Evolutionary conservation across 2,888 invertebrate genomes (phyloP).

Genomic region (Mythimna impura): DNA sequence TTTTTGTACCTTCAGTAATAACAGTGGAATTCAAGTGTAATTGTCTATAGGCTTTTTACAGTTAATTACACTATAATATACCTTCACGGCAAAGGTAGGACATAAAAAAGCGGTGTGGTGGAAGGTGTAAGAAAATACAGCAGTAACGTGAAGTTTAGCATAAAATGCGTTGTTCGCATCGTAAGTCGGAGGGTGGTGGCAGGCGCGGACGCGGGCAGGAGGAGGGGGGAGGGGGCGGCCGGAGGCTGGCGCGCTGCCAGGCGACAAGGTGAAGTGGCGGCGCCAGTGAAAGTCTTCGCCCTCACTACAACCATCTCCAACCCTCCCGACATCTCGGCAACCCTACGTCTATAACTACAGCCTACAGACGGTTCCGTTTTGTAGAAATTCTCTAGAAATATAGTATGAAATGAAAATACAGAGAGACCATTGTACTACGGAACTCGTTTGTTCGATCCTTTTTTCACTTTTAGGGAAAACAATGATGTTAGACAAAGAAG

Average conservation of each 20-base stretch:
- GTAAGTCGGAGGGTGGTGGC: constrained; percentile 51
- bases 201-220: constrained; percentile 29
- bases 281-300: constrained; percentile 86
- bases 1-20: constrained; percentile 17
- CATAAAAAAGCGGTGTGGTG: constrained; percentile 38
- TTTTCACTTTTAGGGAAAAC: no score
- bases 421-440: background rate
- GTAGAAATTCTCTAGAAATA: background rate
- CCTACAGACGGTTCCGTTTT: constrained; percentile 1
- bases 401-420: background rate
- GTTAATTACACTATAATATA: constrained; percentile 31
- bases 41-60: constrained; percentile 20
- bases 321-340: constrained; percentile 52
- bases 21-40: constrained; percentile 45
- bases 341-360: constrained; percentile 31
- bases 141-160: constrained; percentile 68
- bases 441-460: background rate
- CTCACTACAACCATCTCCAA: constrained; percentile 61
- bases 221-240: constrained; percentile 36
- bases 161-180: constrained; percentile 65
- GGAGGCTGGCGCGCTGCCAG: constrained; percentile 83
- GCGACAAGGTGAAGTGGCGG: constrained; percentile 86
- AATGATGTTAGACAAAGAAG: background rate
- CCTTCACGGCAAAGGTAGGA: background rate
- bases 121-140: constrained; percentile 53